phyloP scores from a whole-genome alignment of 2,888 invertebrate species.

The Eulithis prunata region DNA sequence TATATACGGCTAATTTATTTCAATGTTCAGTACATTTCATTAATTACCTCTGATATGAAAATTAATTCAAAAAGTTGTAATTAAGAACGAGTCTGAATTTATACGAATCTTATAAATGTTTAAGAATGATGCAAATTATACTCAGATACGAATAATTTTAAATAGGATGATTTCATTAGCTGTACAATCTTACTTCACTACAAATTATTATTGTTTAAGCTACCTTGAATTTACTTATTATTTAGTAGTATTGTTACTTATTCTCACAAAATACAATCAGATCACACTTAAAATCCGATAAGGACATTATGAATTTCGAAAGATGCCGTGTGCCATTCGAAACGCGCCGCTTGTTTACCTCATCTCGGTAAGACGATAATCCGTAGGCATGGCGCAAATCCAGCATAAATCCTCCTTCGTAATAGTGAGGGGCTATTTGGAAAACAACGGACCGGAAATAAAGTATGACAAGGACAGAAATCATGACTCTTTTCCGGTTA shows the following conservation, averaged over 20 bases:
- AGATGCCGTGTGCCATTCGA: conserved; percentile 3
- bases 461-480: conserved; percentile 5
- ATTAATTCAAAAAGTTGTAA: conserved; percentile 10
- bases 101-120: background rate
- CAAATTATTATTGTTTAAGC: too few relatives aligned
- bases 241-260: too few relatives aligned
- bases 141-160: background rate
- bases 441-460: conserved; percentile 8
- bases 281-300: background rate
- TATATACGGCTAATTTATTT: too few relatives aligned
- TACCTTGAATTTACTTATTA: too few relatives aligned
- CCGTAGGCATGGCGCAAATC: conserved; percentile 11
- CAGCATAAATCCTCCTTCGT: conserved; percentile 13
- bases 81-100: conserved; percentile 5
- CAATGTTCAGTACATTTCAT: too few relatives aligned
- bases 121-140: background rate
- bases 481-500: background rate
- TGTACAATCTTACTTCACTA: too few relatives aligned
- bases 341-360: conserved; percentile 15
- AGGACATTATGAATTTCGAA: conserved; percentile 1
- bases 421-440: conserved; percentile 13
- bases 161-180: background rate
- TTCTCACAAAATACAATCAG: background rate
- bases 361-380: conserved; percentile 9
- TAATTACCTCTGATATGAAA: background rate